Conservation (phyloP, 2,113 vertebrate genomes). For the Corvus moneduloides region DNA sequence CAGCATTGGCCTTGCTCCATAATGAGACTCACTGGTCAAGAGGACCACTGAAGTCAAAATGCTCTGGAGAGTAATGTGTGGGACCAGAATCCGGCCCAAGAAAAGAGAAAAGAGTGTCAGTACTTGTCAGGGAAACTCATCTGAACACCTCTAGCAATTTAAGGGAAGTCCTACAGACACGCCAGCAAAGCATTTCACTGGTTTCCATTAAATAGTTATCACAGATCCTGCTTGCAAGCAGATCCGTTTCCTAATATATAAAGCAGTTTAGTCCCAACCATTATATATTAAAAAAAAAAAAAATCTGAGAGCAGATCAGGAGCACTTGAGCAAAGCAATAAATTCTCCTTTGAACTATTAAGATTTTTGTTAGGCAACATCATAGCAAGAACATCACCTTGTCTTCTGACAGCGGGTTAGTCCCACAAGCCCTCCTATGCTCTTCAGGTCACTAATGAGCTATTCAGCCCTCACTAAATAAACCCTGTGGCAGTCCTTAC, state of each 20-base stretch:
- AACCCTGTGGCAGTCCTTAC: not conserved
- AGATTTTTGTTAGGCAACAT: constrained; percentile 6
- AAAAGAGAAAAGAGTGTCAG: constrained; percentile 25
- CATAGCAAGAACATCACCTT: not conserved
- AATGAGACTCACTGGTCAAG: not conserved
- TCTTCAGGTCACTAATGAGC: constrained; percentile 50
- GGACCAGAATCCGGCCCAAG: constrained; percentile 16
- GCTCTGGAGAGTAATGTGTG: not conserved
- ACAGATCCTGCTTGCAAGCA: constrained; percentile 14
- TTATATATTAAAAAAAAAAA: not conserved
- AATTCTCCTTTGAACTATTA: constrained; percentile 1
- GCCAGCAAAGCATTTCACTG: constrained; percentile 6
- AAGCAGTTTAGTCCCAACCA: not conserved
- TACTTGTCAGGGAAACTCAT: constrained; percentile 34
- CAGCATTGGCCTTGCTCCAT: not conserved
- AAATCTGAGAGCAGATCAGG: not conserved
- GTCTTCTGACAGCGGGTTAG: constrained; percentile 4
- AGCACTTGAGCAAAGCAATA: not conserved
- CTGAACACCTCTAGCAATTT: constrained; percentile 47
- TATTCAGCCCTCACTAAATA: not conserved
- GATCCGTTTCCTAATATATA: constrained; percentile 22
- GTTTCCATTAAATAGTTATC: constrained; percentile 47
- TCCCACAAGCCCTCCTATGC: not conserved
- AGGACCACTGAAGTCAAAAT: not conserved
- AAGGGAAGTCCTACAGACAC: not conserved